Evolutionary conservation across 2,888 invertebrate species (phyloP).

Genomic region (Cerceris rybyensis): DNA sequence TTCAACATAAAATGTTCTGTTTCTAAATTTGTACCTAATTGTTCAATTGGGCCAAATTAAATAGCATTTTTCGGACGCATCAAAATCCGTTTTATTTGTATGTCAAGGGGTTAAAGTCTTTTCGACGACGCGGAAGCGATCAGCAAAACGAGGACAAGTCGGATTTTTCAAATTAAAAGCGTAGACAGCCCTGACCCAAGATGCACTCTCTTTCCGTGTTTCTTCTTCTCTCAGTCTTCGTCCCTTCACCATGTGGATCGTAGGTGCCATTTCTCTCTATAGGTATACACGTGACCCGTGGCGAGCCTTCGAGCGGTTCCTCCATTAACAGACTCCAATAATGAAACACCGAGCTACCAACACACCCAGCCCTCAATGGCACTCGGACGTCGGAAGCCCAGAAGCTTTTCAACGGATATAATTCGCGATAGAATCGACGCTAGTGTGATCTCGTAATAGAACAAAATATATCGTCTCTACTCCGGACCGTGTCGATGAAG

Average conservation of each 20-base stretch:
- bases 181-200: constrained; percentile 24
- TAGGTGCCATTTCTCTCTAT: constrained; percentile 3
- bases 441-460: not conserved
- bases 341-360: constrained; percentile 31
- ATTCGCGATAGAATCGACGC: constrained; percentile 16
- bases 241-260: not conserved
- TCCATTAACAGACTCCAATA: constrained; percentile 40
- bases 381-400: constrained; percentile 18
- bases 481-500: not conserved
- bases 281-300: constrained; percentile 22
- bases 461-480: constrained; percentile 12
- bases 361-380: constrained; percentile 12
- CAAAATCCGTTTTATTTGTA: too few relatives aligned
- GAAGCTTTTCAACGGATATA: constrained; percentile 34
- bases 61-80: too few relatives aligned
- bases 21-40: too few relatives aligned
- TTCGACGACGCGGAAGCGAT: constrained; percentile 5
- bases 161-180: constrained; percentile 45
- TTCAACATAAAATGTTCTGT: too few relatives aligned
- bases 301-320: constrained; percentile 26
- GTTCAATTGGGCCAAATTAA: too few relatives aligned
- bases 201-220: constrained; percentile 3
- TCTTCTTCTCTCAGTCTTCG: too few relatives aligned
- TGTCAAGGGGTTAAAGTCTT: constrained; percentile 7
- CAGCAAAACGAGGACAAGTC: constrained; percentile 16